Evolutionary conservation across 2,113 vertebrate species (phyloP).

Genomic region (Acrocephalus arundinaceus): DNA sequence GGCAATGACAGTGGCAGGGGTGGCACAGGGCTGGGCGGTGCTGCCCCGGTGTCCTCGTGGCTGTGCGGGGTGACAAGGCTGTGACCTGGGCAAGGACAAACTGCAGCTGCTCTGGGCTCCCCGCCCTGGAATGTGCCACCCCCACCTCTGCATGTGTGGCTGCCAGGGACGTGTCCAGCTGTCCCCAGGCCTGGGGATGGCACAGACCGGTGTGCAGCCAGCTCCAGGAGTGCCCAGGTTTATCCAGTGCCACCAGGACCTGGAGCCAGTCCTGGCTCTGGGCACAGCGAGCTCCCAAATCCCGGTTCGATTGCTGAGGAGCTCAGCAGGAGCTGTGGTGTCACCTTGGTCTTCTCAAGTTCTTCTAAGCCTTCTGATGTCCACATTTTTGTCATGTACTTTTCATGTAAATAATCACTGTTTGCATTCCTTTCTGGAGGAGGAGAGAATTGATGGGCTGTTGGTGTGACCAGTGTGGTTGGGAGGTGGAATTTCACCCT

Average conservation of each 20-base stretch:
- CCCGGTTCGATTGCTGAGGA: neutral
- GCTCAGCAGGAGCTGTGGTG: neutral
- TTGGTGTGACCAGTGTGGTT: no score
- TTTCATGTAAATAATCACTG: no score
- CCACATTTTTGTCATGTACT: no score
- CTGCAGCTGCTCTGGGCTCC: neutral
- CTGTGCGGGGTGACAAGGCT: neutral
- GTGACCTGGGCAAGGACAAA: neutral
- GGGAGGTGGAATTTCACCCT: no score
- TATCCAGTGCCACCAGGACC: no score
- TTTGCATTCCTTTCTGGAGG: no score
- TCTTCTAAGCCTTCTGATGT: no score
- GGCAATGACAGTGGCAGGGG: neutral
- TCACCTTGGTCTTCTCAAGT: no score
- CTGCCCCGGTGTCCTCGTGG: rapidly evolving
- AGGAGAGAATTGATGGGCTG: no score
- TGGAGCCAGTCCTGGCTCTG: neutral
- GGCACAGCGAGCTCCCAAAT: rapidly evolving
- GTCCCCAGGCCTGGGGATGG: no score
- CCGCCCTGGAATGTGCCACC: neutral
- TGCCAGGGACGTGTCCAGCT: rapidly evolving
- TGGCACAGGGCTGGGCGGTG: neutral
- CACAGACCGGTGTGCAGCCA: rapidly evolving
- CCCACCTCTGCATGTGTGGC: neutral
- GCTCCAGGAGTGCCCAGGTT: neutral